A percentile compares a stretch with the other conserved stretches of the same genome.
Conservation (phyloP, 2,113 vertebrate species). For the Sylvia atricapilla region DNA sequence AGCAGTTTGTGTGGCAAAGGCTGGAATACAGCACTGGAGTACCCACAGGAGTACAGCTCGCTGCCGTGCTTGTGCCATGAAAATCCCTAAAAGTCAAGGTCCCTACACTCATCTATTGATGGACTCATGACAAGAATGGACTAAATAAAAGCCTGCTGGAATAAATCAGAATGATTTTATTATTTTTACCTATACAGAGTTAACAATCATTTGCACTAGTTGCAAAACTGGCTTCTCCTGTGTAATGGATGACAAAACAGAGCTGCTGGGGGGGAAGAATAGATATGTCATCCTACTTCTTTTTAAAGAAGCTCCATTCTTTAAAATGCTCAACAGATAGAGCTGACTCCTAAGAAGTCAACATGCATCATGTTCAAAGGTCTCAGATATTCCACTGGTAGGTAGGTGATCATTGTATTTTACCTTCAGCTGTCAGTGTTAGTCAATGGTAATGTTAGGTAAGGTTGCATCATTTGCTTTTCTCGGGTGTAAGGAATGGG, state of each 20-base stretch:
- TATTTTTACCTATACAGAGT: background rate
- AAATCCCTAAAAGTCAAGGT: background rate
- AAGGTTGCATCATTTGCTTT: background rate
- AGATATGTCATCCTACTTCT: background rate
- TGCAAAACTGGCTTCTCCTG: background rate
- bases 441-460: background rate
- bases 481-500: background rate
- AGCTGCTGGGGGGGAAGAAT: background rate
- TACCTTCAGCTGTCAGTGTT: background rate
- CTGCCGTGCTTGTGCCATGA: background rate
- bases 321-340: background rate
- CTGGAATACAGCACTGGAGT: background rate
- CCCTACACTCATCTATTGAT: fast-evolving
- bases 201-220: background rate
- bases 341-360: background rate
- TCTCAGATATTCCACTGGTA: background rate
- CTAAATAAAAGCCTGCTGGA: background rate
- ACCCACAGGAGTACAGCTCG: fast-evolving
- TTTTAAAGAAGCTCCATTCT: background rate
- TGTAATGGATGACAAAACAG: background rate
- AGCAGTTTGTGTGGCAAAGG: background rate
- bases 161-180: background rate
- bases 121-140: background rate
- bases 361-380: background rate
- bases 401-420: background rate